phyloP scores from a whole-genome alignment of 2,797 vertebrate genomes.

The Notolabrus celidotus region DNA sequence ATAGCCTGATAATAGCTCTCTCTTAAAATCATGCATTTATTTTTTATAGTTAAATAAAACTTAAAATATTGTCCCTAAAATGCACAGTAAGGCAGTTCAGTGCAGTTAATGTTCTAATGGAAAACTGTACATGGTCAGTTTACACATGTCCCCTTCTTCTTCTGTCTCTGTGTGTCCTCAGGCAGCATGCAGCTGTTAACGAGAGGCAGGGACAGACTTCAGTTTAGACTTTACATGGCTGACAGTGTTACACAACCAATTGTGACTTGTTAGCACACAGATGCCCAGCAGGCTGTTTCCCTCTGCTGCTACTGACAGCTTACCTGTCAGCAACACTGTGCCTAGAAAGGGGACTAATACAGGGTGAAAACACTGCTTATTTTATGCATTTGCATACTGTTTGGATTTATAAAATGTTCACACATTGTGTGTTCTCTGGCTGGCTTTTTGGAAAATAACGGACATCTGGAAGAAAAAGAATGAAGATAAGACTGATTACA shows the following conservation, averaged over 20 bases:
- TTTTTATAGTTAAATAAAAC: no score
- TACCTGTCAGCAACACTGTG: slow-evolving; percentile 55
- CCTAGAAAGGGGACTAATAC: slow-evolving; percentile 23
- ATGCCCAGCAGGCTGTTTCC: slow-evolving; percentile 51
- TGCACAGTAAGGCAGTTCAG: neutral
- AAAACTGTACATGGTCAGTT: neutral
- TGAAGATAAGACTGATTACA: no score
- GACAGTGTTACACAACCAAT: slow-evolving; percentile 56
- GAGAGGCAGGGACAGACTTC: slow-evolving; percentile 17
- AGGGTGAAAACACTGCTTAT: slow-evolving; percentile 36
- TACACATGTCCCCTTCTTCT: neutral
- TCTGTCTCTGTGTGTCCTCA: slow-evolving; percentile 12
- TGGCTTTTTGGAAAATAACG: no score
- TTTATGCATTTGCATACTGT: neutral
- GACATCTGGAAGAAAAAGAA: no score
- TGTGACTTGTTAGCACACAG: slow-evolving; percentile 59
- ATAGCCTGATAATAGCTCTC: no score
- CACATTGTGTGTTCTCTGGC: neutral
- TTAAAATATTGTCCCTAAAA: neutral
- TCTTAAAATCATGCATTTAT: no score
- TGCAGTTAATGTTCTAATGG: neutral
- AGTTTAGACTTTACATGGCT: slow-evolving; percentile 29
- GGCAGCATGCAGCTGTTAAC: slow-evolving; percentile 1
- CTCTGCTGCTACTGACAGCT: slow-evolving; percentile 41
- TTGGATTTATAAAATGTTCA: neutral